Base-by-base conservation (phyloP, 2,888 invertebrate genomes). In the Odontothrips loti region DNA sequence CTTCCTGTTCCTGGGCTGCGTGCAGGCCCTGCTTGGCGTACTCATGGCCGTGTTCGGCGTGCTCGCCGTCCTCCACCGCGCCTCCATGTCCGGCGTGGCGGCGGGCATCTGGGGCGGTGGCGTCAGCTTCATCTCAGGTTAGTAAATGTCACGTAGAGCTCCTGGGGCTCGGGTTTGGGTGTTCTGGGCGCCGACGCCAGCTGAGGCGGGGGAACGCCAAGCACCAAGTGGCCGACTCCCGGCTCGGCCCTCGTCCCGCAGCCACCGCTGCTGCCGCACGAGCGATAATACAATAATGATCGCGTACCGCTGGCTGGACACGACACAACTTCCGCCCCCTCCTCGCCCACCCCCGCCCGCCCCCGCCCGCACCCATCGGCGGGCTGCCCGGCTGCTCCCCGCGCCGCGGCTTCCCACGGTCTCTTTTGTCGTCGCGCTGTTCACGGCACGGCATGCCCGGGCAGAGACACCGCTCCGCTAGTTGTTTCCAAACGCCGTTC, bases 101-200 rank as follows among this genome's bases (percentile, higher is more conserved):
- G 85, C 84, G 15, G 86, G 86, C 0, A 82, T 86, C n/a, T 86
- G 86, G 86, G 85, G 85, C 80, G 86, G 86, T 20, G 84, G 85
- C 75, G 85, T 85, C 47, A 83, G 83, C 47, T 81, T 83, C 82
- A 80, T 81, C 17, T 81, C 81, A 3, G 81, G 81, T 81, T 47
- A 81, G 81, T 80, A n/a, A n/a, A n/a, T n/a, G n/a, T 6, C 34
- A 43, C 34, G 34, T 43, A 20, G 4, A 20, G 58, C 2, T 20
- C 10, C 15, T 12, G 48, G 48, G 48, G 48, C 48, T 48, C 51
- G 51, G 51, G 17, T 1, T n/a, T n/a, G n/a, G n/a, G n/a, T n/a
- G n/a, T n/a, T n/a, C n/a, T n/a, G n/a, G n/a, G n/a, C n/a, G n/a
- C n/a, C n/a, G n/a, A n/a, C n/a, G n/a, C n/a, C n/a, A n/a, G n/a